Evolutionary conservation across 2,797 vertebrate species (phyloP), one percentile per base, ranked within the genome.

Genomic region (Cheirogaleus major): DNA sequence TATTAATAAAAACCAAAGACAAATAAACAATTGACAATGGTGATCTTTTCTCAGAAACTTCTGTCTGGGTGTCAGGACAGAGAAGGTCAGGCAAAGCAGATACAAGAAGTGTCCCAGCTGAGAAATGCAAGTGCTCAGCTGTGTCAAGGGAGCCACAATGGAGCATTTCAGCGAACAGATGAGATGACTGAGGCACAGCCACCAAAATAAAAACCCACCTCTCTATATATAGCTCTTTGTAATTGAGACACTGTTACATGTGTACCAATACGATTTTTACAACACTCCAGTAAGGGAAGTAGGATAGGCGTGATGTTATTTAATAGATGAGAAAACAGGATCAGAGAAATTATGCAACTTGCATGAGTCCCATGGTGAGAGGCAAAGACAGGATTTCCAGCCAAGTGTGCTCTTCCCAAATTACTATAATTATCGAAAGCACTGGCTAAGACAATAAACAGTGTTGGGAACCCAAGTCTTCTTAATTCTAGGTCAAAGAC

Each of bases 11-110:
- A 96, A 41, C 38, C 45, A 45, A 92, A 94, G 38, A 32, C 55
- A 65, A 89, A 85, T 48, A 82, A 85, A 63, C 32, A 82, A 70
- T 0, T 50, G 76, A 52, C 15, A 7, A 41, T 20, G 6, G n/a
- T 20, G 35, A 81, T 57, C 78, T 96, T 55, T 84, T 93, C 72
- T 81, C 50, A 89, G 85, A 96, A 89, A 75, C 35, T 70, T 41
- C 23, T 15, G 7, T 30, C 1, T 57, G 48, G 7, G 7, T 41
- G 41, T 75, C 69, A 90, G 61, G 22, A 43, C 23, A 85, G 12
- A 27, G 7, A 84, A 52, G 32, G 27, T 3, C 52, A 89, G 15
- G 61, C 50, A 94, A 80, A 61, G 38, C 7, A 76, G 63, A n/a
- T 5, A 52, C 32, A 45, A 22, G 61, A 91, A 87, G 32, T 15